These are phyloP conservation scores for Brachyrhaphis roseni DNA, from an alignment of 2,797 vertebrate genomes.

Conservation along the genomic window DNA sequence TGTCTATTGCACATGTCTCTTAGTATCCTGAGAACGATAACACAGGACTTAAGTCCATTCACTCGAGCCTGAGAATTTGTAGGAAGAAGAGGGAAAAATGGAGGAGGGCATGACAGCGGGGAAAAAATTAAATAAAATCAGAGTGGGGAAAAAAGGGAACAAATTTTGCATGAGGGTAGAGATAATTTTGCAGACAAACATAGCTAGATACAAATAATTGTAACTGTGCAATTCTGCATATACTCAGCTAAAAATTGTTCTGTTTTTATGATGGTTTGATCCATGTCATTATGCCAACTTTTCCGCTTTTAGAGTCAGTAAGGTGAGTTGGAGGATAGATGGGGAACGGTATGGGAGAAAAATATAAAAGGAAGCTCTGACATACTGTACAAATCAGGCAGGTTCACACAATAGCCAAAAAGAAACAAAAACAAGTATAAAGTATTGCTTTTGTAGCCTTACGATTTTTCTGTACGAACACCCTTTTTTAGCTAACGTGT, in stretches of 20 bases:
- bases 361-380: conserved; percentile 76
- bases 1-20: conserved; percentile 99
- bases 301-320: conserved; percentile 40
- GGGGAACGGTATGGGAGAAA: conserved; percentile 63
- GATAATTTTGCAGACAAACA: conserved; percentile 40
- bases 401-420: conserved; percentile 80
- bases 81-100: conserved; percentile 18
- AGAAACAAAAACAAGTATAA: conserved; percentile 76
- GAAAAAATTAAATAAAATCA: conserved; percentile 15
- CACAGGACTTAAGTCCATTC: conserved; percentile 98
- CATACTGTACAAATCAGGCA: conserved; percentile 78
- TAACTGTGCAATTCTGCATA: conserved; percentile 1
- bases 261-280: neutral
- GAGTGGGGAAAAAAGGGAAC: conserved; percentile 30
- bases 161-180: conserved; percentile 43
- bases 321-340: conserved; percentile 56
- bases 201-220: conserved; percentile 12
- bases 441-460: conserved; percentile 89
- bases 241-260: conserved; percentile 7
- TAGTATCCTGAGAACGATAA: conserved; percentile 97
- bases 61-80: conserved; percentile 89
- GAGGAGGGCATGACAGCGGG: conserved; percentile 19
- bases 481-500: neutral
- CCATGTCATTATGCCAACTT: conserved; percentile 11
- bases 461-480: conserved; percentile 66